phyloP scores from a whole-genome alignment of 2,888 invertebrate species.

The Oscheius sp. region DNA sequence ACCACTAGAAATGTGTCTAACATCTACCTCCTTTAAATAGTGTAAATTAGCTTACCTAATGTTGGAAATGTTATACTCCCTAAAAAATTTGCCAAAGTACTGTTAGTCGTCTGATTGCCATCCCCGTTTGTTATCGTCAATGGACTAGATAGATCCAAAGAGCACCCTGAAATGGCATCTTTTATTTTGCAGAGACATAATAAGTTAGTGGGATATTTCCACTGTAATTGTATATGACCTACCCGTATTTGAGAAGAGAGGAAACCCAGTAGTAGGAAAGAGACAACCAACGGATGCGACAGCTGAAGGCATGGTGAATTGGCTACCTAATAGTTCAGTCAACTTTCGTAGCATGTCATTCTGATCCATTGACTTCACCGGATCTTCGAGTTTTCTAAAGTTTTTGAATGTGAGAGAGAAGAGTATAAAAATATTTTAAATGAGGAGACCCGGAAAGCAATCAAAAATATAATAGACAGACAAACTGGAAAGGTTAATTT shows the following conservation, averaged over 20 bases:
- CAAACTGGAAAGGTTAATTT: too few relatives aligned
- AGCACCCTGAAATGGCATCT: slow-evolving; percentile 1
- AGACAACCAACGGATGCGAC: not conserved
- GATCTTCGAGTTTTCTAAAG: slow-evolving; percentile 20
- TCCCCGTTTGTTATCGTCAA: slow-evolving; percentile 15
- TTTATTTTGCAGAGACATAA: not conserved
- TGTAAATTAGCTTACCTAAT: slow-evolving; percentile 5
- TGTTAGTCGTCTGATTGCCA: too few relatives aligned
- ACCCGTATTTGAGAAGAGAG: slow-evolving; percentile 12
- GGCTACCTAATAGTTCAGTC: slow-evolving; percentile 22
- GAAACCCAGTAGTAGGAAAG: slow-evolving; percentile 11
- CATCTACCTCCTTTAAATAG: too few relatives aligned
- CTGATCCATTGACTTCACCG: slow-evolving; percentile 26
- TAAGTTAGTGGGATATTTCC: not conserved
- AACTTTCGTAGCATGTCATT: slow-evolving; percentile 17
- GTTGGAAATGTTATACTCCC: not conserved
- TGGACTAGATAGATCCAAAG: slow-evolving; percentile 5
- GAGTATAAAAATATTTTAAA: too few relatives aligned
- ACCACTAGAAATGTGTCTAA: too few relatives aligned
- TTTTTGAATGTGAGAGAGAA: too few relatives aligned
- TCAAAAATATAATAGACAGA: too few relatives aligned
- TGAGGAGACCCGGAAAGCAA: too few relatives aligned
- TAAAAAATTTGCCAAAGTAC: not conserved
- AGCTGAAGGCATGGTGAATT: slow-evolving; percentile 2
- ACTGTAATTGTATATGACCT: too few relatives aligned